These are phyloP conservation scores for Rhabdornis inornatus DNA, from an alignment of 2,113 vertebrate species.

Conservation along the genomic window DNA sequence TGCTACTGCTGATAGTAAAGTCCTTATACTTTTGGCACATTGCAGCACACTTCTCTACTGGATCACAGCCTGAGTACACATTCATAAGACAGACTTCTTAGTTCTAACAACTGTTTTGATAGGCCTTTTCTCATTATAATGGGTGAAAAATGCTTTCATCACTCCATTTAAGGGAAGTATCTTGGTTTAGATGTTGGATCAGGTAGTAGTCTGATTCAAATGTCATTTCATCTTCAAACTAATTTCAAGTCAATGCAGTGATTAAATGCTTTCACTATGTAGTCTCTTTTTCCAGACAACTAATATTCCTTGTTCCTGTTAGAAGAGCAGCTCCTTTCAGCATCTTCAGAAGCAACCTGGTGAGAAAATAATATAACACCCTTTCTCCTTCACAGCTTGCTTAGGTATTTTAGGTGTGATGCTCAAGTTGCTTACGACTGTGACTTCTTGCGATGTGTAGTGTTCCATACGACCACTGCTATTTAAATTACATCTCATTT, in stretches of 20 bases:
- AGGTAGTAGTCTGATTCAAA: neutral
- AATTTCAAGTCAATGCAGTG: neutral
- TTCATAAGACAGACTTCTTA: neutral
- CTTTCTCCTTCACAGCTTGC: slow-evolving; percentile 28
- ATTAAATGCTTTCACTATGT: neutral
- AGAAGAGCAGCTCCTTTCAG: neutral
- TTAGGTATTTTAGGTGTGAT: neutral
- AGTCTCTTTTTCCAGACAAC: neutral
- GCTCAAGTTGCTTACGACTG: neutral
- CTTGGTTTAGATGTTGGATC: neutral
- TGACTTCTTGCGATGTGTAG: neutral
- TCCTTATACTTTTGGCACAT: neutral
- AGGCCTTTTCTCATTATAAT: neutral
- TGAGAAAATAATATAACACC: slow-evolving; percentile 15
- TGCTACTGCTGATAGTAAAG: neutral
- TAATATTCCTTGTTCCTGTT: neutral
- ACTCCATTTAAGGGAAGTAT: neutral
- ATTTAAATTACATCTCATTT: neutral
- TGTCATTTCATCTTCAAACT: neutral
- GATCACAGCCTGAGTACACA: neutral
- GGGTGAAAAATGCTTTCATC: neutral
- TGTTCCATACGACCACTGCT: neutral
- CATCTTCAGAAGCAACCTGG: neutral
- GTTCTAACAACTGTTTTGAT: neutral
- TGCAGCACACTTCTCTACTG: neutral